Evolutionary conservation across 2,797 vertebrate species (phyloP), one percentile per base, ranked within the genome.

Genomic region (Acanthis flammea): DNA sequence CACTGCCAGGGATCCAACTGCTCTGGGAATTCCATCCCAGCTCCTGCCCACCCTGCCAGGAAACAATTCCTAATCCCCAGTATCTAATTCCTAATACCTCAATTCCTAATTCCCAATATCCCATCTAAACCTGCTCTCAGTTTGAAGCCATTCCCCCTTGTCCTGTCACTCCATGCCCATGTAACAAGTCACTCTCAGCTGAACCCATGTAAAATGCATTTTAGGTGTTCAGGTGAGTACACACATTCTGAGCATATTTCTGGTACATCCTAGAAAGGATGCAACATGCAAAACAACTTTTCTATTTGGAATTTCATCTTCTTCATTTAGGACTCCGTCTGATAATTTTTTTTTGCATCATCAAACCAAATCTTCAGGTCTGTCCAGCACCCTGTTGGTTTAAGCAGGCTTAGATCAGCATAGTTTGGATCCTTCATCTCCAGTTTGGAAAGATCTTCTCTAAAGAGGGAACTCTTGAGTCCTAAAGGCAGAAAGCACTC

Each of bases 31-130:
- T 31, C 51, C 51, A 31, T 53, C 51, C 51, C 51, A 53, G 51
- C 30, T 8, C 39, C 15, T 45, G 0, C 5, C 4, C 42, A 57
- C 23, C 35, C 63, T 89, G 0, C 1, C 50, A 76, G 18, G 9
- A 12, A 57, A 5, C 2, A 33, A 63, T 66, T 54, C 10, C 41
- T 42, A 42, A 44, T 44, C 9, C 42, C 42, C 19, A 44, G 3
- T 44, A 42, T 42, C 41, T 42, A 42, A 42, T 42, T 42, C 41
- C 41, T 42, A 42, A 18, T 42, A 42, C 17, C 41, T 42, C 3
- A 35, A 61, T 68, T 58, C 12, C 19, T 63, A 2, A 60, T 60
- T 30, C 14, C 44, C 6, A 50, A 19, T 0, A 19, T 57, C 28
- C 23, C n/a, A 45, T 23, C 10, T 23, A 45, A 25, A 1, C 14